A percentile compares a stretch with the other conserved stretches of the same genome.
phyloP scores from a whole-genome alignment of 2,797 vertebrate genomes.

The Typhlichthys eigenmanni region DNA sequence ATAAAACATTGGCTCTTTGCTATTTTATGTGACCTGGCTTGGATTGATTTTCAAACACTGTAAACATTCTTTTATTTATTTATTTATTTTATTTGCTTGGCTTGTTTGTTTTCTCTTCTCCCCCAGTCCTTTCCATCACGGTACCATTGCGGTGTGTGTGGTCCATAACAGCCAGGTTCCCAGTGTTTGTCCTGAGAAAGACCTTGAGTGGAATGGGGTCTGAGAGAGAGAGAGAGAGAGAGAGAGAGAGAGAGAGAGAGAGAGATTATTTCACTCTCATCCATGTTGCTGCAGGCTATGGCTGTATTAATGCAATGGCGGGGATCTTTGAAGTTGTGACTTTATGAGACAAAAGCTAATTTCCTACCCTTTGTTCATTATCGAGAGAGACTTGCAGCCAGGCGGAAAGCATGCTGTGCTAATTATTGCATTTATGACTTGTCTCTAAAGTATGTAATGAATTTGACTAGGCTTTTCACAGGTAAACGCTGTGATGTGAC shows the following conservation, averaged over 20 bases:
- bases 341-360: slow-evolving; percentile 98
- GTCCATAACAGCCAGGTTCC: slow-evolving; percentile 70
- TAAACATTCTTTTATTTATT: not conserved
- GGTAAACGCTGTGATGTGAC: slow-evolving; percentile 76
- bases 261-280: slow-evolving; percentile 87
- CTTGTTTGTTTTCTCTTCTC: slow-evolving; percentile 67
- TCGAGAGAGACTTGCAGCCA: slow-evolving; percentile 95
- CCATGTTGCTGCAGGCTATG: slow-evolving; percentile 85
- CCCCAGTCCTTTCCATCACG: slow-evolving; percentile 29
- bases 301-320: slow-evolving; percentile 96
- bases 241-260: slow-evolving; percentile 36
- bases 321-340: slow-evolving; percentile 98
- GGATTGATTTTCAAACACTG: slow-evolving; percentile 21
- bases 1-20: not conserved
- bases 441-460: slow-evolving; percentile 93
- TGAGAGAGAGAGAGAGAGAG: slow-evolving; percentile 53
- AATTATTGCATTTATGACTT: slow-evolving; percentile 93
- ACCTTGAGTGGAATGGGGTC: slow-evolving; percentile 88
- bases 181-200: slow-evolving; percentile 93
- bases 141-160: slow-evolving; percentile 60
- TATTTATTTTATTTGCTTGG: slow-evolving; percentile 21
- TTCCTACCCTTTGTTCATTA: slow-evolving; percentile 95
- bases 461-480: slow-evolving; percentile 89
- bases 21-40: slow-evolving; percentile 10
- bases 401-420: slow-evolving; percentile 95